These are phyloP conservation scores for Zaprionus africanus DNA, from an alignment of 1,140 invertebrate genomes.

Conservation along the genomic window DNA sequence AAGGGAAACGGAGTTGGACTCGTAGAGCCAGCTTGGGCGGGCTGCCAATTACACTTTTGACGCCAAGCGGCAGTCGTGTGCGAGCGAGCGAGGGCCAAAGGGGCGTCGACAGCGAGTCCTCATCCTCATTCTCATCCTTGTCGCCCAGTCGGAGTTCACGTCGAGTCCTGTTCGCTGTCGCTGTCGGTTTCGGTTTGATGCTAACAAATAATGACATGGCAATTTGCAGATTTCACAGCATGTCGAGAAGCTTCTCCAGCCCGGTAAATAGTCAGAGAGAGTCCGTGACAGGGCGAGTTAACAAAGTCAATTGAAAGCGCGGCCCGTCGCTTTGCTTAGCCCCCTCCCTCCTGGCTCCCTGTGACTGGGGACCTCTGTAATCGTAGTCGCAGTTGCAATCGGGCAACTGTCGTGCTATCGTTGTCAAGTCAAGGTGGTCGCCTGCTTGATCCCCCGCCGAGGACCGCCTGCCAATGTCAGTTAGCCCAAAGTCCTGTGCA, in stretches of 20 bases:
- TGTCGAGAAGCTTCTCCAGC: constrained; percentile 43
- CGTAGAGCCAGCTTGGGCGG: constrained; percentile 33
- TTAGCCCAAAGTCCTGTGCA: constrained; percentile 65
- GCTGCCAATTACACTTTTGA: constrained; percentile 80
- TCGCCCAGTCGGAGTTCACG: neutral
- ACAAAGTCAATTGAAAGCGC: constrained; percentile 70
- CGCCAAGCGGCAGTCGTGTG: constrained; percentile 46
- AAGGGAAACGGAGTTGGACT: neutral
- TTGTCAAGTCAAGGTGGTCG: constrained; percentile 69
- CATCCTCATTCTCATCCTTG: neutral
- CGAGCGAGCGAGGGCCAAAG: constrained; percentile 18
- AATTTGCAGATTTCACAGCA: constrained; percentile 84
- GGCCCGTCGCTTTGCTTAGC: constrained; percentile 64
- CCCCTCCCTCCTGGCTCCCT: neutral
- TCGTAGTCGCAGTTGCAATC: neutral
- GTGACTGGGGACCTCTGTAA: neutral
- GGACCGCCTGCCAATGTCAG: constrained; percentile 76
- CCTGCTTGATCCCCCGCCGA: constrained; percentile 34
- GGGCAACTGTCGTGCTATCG: constrained; percentile 54
- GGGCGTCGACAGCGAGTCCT: constrained; percentile 49
- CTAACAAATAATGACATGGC: constrained; percentile 84
- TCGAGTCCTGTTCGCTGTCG: constrained; percentile 26
- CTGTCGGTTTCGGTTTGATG: constrained; percentile 63
- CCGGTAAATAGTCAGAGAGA: constrained; percentile 43
- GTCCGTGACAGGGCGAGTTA: constrained; percentile 65